These are phyloP conservation scores for Phenganax stokvisi DNA, from an alignment of 92 coral and sea anemone genomes.

Conservation along the genomic window DNA sequence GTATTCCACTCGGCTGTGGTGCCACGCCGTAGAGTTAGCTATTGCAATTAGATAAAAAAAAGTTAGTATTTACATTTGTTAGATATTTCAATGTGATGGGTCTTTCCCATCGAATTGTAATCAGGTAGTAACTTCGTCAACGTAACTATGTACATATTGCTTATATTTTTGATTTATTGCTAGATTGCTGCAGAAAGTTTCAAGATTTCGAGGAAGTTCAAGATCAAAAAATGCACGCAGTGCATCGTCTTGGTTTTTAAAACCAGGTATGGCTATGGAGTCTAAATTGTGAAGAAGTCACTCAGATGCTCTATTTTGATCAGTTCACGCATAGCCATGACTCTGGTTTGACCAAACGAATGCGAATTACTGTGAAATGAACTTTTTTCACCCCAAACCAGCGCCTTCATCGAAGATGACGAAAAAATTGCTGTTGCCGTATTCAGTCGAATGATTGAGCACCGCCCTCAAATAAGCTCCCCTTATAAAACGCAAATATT, in stretches of 20 bases:
- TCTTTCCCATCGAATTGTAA: not conserved
- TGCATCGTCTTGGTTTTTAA: conserved; percentile 92
- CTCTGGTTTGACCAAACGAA: not conserved
- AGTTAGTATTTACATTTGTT: not conserved
- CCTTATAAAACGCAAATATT: no score
- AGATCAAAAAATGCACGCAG: conserved; percentile 75
- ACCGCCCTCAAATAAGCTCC: no score
- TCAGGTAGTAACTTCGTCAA: not conserved
- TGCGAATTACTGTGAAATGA: not conserved
- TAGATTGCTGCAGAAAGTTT: conserved; percentile 83
- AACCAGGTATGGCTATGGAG: conserved; percentile 63
- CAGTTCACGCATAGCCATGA: not conserved
- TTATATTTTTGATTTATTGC: conserved; percentile 1
- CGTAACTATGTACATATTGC: not conserved
- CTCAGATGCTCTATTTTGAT: not conserved
- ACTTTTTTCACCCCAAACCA: no score
- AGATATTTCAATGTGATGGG: not conserved
- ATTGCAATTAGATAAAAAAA: not conserved
- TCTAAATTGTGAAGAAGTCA: not conserved
- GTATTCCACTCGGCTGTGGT: no score
- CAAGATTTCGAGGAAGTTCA: conserved; percentile 83
- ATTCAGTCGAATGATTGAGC: no score
- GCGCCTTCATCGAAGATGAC: no score
- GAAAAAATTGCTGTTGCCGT: no score
- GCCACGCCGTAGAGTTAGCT: not conserved